Percentiles rank a stretch among this genome's conserved stretches.
These are phyloP conservation scores for Scytalopus superciliaris DNA, from an alignment of 2,113 vertebrate species.

Conservation along the genomic window DNA sequence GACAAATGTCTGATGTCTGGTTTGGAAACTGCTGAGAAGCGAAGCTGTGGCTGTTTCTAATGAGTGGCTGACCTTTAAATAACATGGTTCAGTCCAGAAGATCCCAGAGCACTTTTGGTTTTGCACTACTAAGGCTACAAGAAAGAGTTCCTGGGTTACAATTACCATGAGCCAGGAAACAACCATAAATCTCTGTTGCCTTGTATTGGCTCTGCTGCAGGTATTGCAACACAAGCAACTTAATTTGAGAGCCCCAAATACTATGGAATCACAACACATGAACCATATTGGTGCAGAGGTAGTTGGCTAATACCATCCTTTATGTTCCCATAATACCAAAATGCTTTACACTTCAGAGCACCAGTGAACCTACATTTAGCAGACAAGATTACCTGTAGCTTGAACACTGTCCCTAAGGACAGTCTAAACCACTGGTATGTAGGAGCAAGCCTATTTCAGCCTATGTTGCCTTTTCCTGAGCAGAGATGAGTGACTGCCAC, in stretches of 20 bases:
- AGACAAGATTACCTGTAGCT: neutral
- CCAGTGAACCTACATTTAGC: neutral
- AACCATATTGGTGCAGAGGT: neutral
- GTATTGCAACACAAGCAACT: neutral
- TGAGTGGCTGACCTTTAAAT: neutral
- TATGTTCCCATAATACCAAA: neutral
- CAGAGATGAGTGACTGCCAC: neutral
- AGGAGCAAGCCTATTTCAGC: neutral
- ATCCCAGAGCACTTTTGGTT: neutral
- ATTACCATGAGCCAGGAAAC: neutral
- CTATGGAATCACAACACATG: fast-evolving
- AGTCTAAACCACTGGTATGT: neutral
- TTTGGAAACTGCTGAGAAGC: neutral
- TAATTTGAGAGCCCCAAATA: neutral
- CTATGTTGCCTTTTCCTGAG: neutral
- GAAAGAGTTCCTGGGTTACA: neutral
- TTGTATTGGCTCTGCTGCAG: neutral
- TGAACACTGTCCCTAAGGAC: neutral
- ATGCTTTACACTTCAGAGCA: neutral
- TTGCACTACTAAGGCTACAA: neutral
- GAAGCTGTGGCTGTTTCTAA: neutral
- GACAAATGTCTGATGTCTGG: neutral
- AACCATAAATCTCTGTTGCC: neutral
- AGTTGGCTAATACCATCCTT: neutral
- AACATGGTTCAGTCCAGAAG: neutral